phyloP scores from a whole-genome alignment of 2,888 invertebrate species.

The Boloria selene region DNA sequence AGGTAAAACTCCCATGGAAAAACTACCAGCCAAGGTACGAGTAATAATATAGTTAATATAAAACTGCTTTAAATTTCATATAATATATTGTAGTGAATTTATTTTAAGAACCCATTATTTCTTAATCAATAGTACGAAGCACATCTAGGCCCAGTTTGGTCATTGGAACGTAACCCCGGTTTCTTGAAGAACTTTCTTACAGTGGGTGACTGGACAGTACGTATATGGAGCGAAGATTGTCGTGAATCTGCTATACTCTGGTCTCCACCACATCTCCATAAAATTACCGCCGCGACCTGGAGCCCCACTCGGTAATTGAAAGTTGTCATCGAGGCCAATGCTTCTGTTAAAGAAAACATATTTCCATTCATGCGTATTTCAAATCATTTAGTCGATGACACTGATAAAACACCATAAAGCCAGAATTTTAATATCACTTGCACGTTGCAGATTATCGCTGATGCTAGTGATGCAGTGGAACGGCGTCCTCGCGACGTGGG shows the following conservation, averaged over 20 bases:
- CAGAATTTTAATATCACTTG: neutral
- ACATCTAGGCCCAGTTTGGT: constrained; percentile 92
- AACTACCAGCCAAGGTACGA: constrained; percentile 81
- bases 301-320: constrained; percentile 86
- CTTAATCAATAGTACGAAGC: constrained; percentile 73
- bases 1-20: constrained; percentile 85
- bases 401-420: too few relatives aligned
- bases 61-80: too few relatives aligned
- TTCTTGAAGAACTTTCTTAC: constrained; percentile 97
- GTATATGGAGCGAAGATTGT: constrained; percentile 97
- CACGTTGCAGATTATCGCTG: constrained; percentile 85
- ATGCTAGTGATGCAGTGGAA: constrained; percentile 90
- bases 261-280: constrained; percentile 86
- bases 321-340: too few relatives aligned
- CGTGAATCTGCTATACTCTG: constrained; percentile 94
- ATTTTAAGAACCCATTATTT: neutral
- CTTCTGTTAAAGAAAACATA: too few relatives aligned
- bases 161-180: constrained; percentile 93
- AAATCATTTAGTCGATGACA: too few relatives aligned
- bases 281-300: constrained; percentile 90
- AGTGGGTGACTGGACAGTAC: constrained; percentile 95
- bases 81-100: too few relatives aligned
- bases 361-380: neutral
- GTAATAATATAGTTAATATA: too few relatives aligned
- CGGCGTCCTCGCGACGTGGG: constrained; percentile 93